phyloP scores from a whole-genome alignment of 2,113 vertebrate species.

The Chaetorhynchus papuensis region DNA sequence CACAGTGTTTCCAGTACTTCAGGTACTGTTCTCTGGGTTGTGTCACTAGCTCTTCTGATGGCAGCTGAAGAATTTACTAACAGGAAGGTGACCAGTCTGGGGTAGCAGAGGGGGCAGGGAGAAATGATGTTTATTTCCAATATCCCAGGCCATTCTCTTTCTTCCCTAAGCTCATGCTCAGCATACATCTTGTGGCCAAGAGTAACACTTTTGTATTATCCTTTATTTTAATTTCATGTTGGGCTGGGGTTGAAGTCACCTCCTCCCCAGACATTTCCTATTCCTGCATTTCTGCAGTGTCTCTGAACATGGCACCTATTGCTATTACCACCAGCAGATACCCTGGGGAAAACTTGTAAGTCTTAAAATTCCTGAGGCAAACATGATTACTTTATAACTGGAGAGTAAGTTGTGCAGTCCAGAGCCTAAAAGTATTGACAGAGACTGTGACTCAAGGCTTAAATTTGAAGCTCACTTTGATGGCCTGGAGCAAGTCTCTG shows the following conservation, averaged over 20 bases:
- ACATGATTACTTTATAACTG: not conserved
- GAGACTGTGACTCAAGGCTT: not conserved
- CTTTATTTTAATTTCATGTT: not conserved
- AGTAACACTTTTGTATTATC: not conserved
- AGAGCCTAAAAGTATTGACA: not conserved
- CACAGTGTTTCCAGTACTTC: not conserved
- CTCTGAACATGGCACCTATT: not conserved
- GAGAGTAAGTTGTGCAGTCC: not conserved
- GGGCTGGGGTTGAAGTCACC: not conserved
- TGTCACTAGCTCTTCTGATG: not conserved
- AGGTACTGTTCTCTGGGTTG: accelerated
- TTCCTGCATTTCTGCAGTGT: not conserved
- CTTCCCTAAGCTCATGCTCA: not conserved
- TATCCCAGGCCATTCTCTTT: not conserved
- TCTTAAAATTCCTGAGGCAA: not conserved
- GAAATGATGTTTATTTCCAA: not conserved
- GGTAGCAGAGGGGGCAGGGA: not conserved
- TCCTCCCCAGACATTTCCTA: not conserved
- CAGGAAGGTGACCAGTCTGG: not conserved
- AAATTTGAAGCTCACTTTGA: not conserved
- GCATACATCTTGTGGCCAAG: not conserved
- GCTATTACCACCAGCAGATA: not conserved
- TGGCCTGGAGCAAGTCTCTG: not conserved
- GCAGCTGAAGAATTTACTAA: not conserved
- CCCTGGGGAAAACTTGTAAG: not conserved